Evolutionary conservation across 1,140 invertebrate species (phyloP).

Genomic region (Zaprionus tsacasi): DNA sequence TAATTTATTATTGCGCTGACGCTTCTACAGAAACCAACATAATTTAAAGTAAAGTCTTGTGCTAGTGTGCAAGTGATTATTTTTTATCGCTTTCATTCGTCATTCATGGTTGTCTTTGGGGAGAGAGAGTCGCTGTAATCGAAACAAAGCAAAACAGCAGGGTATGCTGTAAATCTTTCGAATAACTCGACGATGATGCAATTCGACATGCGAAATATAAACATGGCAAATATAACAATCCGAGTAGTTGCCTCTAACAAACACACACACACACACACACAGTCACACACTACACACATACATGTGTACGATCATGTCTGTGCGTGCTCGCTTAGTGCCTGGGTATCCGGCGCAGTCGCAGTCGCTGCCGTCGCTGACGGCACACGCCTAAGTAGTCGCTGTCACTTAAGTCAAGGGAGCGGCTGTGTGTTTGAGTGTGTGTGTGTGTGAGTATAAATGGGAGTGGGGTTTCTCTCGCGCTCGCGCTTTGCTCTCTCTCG

Average conservation of each 20-base stretch:
- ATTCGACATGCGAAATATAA: conserved; percentile 47
- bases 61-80: conserved; percentile 48
- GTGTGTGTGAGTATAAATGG: conserved; percentile 18
- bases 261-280: conserved; percentile 24
- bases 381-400: conserved; percentile 75
- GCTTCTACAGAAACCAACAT: conserved; percentile 25
- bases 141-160: conserved; percentile 5
- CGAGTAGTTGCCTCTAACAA: conserved; percentile 43
- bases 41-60: conserved; percentile 39
- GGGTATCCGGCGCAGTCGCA: conserved; percentile 56
- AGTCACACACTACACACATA: not conserved
- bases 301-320: not conserved
- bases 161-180: conserved; percentile 52
- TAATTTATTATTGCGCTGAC: conserved; percentile 29
- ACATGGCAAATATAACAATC: conserved; percentile 45
- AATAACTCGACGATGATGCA: conserved; percentile 69
- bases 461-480: conserved; percentile 6
- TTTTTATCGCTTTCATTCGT: conserved; percentile 49
- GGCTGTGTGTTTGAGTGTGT: conserved; percentile 53
- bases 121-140: conserved; percentile 12
- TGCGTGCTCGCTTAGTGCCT: conserved; percentile 24
- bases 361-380: conserved; percentile 31
- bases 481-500: not conserved
- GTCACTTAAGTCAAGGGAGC: conserved; percentile 76
- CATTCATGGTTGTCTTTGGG: conserved; percentile 12